These are phyloP conservation scores for Eilema depressum DNA, from an alignment of 2,888 invertebrate species.

Conservation along the genomic window DNA sequence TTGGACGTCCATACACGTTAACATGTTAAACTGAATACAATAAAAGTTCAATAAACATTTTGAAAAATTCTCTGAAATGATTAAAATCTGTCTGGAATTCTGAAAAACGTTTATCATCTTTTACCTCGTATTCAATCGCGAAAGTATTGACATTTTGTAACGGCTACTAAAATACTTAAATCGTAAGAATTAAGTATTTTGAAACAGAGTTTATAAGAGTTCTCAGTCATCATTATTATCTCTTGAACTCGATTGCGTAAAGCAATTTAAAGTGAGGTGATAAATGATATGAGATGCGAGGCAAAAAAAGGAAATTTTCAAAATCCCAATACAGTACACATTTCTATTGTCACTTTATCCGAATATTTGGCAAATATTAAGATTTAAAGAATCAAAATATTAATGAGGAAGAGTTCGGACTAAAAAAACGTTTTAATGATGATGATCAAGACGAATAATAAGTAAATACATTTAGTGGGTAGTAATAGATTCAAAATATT, in stretches of 20 bases:
- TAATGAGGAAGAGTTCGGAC: neutral
- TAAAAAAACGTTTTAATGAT: neutral
- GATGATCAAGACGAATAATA: neutral
- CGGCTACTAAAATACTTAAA: neutral
- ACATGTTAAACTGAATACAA: neutral
- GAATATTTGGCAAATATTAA: slow-evolving; percentile 2
- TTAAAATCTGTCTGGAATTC: neutral
- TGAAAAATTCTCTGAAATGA: neutral
- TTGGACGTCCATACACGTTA: neutral
- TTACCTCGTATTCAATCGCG: too few relatives aligned
- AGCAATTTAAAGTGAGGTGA: slow-evolving; percentile 1
- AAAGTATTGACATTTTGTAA: neutral
- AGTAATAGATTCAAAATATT: neutral
- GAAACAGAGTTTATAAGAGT: neutral
- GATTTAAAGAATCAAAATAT: neutral
- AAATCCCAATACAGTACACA: neutral
- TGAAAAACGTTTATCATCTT: neutral
- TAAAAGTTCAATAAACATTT: neutral
- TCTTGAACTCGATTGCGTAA: neutral
- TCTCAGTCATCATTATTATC: neutral
- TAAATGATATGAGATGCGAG: neutral
- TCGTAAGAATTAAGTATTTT: neutral
- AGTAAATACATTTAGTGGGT: neutral
- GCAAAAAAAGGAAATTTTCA: neutral
- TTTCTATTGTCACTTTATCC: neutral